Evolutionary conservation across 37 sponge, comb jelly and placozoan species (phyloP).

Genomic region (Spongilla lacustris): DNA sequence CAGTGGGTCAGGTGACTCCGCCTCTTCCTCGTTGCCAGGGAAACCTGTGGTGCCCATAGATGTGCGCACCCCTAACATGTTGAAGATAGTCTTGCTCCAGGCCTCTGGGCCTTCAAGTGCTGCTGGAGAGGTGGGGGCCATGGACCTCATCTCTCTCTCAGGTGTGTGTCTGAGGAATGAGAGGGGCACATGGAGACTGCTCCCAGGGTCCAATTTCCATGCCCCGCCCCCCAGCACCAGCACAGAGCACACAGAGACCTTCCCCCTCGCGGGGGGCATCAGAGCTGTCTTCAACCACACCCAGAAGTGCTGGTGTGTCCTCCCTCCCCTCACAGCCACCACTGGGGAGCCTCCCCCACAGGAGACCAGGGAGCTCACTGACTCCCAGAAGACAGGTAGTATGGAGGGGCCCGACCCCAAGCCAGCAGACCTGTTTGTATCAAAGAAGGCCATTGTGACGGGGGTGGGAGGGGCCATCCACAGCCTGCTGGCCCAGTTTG

Average conservation of each 20-base stretch:
- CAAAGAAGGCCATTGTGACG: conserved; percentile 33
- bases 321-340: conserved; percentile 29
- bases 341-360: no score
- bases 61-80: conserved; percentile 4
- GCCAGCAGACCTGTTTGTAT: no score
- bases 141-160: conserved; percentile 79
- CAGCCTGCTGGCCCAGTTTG: conserved; percentile 41
- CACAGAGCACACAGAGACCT: conserved; percentile 59
- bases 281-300: conserved; percentile 74
- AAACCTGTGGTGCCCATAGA: neutral
- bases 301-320: conserved; percentile 76
- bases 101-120: conserved; percentile 8
- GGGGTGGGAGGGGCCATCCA: conserved; percentile 57
- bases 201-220: conserved; percentile 43
- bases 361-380: no score
- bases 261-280: conserved; percentile 63
- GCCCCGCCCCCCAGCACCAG: conserved; percentile 26
- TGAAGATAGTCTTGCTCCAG: conserved; percentile 55
- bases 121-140: neutral
- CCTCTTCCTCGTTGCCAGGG: no score
- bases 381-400: no score
- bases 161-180: conserved; percentile 53
- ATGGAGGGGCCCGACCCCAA: no score
- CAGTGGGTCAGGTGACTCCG: no score
- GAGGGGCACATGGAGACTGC: conserved; percentile 52